Evolutionary conservation across 2,888 invertebrate genomes (phyloP).

Genomic region (Epistrophe grossulariae): DNA sequence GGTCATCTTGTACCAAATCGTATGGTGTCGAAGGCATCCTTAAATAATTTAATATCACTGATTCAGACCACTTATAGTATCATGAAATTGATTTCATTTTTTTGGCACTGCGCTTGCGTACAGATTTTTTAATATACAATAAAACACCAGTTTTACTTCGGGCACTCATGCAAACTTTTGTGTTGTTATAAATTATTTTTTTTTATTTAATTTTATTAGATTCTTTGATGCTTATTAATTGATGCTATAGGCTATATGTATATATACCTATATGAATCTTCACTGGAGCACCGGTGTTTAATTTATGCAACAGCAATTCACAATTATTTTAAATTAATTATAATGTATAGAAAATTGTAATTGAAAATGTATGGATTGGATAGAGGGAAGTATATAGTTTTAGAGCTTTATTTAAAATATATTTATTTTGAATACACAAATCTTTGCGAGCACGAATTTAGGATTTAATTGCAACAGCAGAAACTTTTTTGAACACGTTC

Average conservation of each 20-base stretch:
- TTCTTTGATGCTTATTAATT: neutral
- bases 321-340: neutral
- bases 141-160: conserved; percentile 81
- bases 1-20: conserved; percentile 98
- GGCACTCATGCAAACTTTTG: conserved; percentile 82
- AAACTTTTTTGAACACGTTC: conserved; percentile 28
- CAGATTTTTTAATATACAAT: conserved; percentile 82
- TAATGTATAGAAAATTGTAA: neutral
- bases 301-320: neutral
- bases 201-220: neutral
- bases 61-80: conserved; percentile 84
- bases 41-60: conserved; percentile 84
- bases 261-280: neutral
- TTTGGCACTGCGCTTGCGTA: conserved; percentile 83
- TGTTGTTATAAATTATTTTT: conserved; percentile 51
- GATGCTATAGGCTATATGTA: too few species aligned
- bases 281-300: conserved; percentile 6
- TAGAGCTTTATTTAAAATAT: neutral
- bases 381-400: neutral
- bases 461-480: conserved; percentile 24
- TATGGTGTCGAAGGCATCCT: conserved; percentile 95
- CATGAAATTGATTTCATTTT: conserved; percentile 84
- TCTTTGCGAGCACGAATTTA: conserved; percentile 58
- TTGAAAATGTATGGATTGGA: neutral
- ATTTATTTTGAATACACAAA: conserved; percentile 19